Conservation (phyloP, 2,797 vertebrate genomes). For the Paguma larvata region DNA sequence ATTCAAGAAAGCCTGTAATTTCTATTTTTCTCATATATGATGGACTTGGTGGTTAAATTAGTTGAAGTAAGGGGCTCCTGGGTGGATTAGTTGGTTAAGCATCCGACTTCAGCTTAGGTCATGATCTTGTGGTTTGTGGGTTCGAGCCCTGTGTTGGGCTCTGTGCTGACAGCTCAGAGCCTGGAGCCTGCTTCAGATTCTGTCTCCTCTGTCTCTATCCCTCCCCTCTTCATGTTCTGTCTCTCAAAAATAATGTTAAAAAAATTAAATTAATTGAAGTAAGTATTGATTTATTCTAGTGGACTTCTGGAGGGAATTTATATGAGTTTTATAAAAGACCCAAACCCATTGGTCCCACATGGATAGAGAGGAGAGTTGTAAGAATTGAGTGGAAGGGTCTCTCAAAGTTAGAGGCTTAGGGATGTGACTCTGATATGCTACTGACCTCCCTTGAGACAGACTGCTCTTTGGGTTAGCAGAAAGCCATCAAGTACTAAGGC, state of each 20-base stretch:
- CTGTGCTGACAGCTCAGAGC: no score
- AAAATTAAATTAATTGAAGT: neutral
- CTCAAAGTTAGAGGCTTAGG: neutral
- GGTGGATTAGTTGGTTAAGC: no score
- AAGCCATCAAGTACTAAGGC: neutral
- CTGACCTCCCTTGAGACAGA: neutral
- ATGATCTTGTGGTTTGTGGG: no score
- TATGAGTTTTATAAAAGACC: neutral
- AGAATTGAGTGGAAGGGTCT: neutral
- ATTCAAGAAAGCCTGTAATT: neutral
- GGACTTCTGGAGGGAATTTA: neutral
- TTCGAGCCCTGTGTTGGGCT: no score
- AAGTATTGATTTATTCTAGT: neutral
- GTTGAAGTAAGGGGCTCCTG: neutral
- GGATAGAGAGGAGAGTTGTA: neutral
- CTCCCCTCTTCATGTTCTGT: no score
- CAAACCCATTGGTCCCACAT: neutral
- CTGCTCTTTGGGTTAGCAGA: neutral
- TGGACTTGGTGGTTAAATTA: neutral
- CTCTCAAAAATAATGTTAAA: no score
- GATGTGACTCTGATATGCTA: neutral
- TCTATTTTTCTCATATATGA: neutral
- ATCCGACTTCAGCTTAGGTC: no score
- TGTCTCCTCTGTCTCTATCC: no score
- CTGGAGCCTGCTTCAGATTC: no score